Evolutionary conservation across 2,797 vertebrate species (phyloP).

Genomic region (Siniperca obscura): DNA sequence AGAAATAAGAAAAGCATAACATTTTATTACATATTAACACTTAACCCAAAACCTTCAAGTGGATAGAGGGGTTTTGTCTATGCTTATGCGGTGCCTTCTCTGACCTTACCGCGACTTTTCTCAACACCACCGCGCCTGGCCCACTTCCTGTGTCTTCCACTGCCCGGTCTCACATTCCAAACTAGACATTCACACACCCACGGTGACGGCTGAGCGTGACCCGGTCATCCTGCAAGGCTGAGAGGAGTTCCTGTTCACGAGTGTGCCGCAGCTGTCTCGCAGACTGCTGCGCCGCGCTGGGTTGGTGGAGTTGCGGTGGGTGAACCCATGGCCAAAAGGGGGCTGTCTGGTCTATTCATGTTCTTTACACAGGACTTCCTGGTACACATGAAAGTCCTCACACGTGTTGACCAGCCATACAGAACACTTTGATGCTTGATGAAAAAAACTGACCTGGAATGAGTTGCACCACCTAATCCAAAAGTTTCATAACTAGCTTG

Average conservation of each 20-base stretch:
- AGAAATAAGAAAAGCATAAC: background rate
- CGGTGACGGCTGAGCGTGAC: constrained; percentile 74
- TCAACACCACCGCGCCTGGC: constrained; percentile 48
- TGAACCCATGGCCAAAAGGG: constrained; percentile 50
- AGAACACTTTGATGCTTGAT: constrained; percentile 5
- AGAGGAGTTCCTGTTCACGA: constrained; percentile 75
- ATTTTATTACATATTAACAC: constrained; percentile 37
- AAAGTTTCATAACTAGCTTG: background rate
- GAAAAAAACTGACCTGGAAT: background rate
- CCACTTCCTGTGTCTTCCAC: constrained; percentile 75
- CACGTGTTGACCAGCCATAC: constrained; percentile 34
- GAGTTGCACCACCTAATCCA: background rate
- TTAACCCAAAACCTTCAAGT: background rate
- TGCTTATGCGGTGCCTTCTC: constrained; percentile 27
- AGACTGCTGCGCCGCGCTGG: constrained; percentile 35
- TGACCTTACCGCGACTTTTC: constrained; percentile 62
- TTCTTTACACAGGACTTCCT: constrained; percentile 44
- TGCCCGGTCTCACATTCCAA: constrained; percentile 68
- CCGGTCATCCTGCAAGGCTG: constrained; percentile 67
- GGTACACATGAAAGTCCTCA: constrained; percentile 29
- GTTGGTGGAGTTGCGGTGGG: constrained; percentile 32
- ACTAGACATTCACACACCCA: constrained; percentile 79
- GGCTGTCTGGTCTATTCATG: constrained; percentile 50
- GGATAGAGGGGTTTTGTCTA: constrained; percentile 51
- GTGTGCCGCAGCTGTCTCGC: constrained; percentile 69